A percentile compares a stretch with the other conserved stretches of the same genome.
phyloP scores from a whole-genome alignment of 2,888 invertebrate genomes.

The Ornithoptera priamus region DNA sequence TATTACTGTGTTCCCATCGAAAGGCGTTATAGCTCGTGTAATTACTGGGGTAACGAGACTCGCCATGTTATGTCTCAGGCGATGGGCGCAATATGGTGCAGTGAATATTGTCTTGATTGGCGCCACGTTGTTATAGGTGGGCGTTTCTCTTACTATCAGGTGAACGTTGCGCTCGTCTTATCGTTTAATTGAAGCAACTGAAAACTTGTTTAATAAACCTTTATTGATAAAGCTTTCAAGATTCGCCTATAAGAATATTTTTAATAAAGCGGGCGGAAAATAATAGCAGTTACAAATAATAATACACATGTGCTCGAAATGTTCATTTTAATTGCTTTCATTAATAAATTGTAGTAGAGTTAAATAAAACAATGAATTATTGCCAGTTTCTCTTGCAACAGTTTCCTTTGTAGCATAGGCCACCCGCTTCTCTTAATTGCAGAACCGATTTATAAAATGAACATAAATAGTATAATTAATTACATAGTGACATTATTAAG shows the following conservation, averaged over 20 bases:
- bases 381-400: slow-evolving; percentile 14
- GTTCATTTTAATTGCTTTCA: background rate
- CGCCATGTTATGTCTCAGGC: too few species aligned
- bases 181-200: too few species aligned
- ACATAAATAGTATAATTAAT: too few species aligned
- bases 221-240: background rate
- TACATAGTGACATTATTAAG: too few species aligned
- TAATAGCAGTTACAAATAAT: background rate
- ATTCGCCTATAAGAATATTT: background rate
- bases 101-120: too few species aligned
- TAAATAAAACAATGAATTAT: slow-evolving; percentile 4
- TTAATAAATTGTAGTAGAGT: background rate
- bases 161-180: too few species aligned
- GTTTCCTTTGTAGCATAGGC: slow-evolving; percentile 18
- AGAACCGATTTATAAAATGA: background rate
- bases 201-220: background rate
- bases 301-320: background rate
- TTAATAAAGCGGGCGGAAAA: background rate
- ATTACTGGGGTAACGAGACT: too few species aligned
- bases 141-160: too few species aligned
- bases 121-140: too few species aligned
- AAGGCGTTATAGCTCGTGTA: too few species aligned
- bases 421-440: slow-evolving; percentile 4
- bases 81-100: too few species aligned
- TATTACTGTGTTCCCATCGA: too few species aligned